Base-by-base conservation (phyloP, 2,113 vertebrate species). In the Clinocottus analis region DNA sequence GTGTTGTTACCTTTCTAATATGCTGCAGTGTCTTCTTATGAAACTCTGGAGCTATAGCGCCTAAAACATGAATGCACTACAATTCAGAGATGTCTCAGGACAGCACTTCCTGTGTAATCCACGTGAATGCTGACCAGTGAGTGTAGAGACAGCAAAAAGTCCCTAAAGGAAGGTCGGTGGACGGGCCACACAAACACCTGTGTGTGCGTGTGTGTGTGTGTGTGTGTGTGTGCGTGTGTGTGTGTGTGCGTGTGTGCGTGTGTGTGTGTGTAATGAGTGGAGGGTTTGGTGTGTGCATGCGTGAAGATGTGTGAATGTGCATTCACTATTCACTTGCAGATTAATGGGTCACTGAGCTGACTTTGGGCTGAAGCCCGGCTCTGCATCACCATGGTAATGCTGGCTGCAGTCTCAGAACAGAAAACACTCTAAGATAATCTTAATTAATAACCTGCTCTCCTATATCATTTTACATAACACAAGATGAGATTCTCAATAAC, bases 321-420 rank as follows among this genome's bases (percentile, higher is more conserved):
- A 11, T 5, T 3, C 23, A 72, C 27, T 56, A 25, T 59, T 79
- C 39, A 19, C 19, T 55, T 62, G 21, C 56, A 82, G 25, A 60
- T 61, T 67, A 62, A 53, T 67, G 61, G 80, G 68, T 77, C 80
- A 67, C 29, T 72, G 53, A 53, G 33, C 68, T 43, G 19, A 71
- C 49, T 71, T 33, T 64, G 23, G 33, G 47, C 25, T 23, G 25
- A 7, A 56, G 23, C 49, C 61, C 31, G 45, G 60, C 33, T 61
- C 43, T n/a, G 27, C 14, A 58, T 35, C 61, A 49, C 64, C 61
- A 64, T 60, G 62, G 41, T 49, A 37, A 49, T 25, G 19, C 3
- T 59, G 39, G 41, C 74, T 60, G 31, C n/a, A n/a, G 59, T 31
- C 17, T 19, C 41, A 9, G 71, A 13, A 55, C n/a, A 55, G 10